Conservation (phyloP, 2,113 vertebrate genomes). For the Trematocara stigmaticum region DNA sequence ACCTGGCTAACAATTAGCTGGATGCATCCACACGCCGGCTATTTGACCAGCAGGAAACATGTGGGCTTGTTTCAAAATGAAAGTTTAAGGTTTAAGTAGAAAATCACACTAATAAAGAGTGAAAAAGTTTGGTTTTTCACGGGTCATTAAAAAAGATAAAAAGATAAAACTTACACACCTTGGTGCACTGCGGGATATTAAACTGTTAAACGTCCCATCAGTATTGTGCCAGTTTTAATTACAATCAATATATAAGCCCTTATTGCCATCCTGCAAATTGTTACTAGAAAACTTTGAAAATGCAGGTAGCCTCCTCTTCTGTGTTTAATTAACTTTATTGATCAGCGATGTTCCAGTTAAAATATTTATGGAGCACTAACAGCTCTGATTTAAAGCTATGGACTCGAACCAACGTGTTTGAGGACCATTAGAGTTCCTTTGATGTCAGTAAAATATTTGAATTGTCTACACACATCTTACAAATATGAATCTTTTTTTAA, state of each 20-base stretch:
- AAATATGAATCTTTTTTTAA: neutral
- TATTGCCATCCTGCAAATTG: neutral
- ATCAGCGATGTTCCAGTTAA: neutral
- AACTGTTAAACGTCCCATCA: neutral
- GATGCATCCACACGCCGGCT: neutral
- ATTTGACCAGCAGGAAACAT: neutral
- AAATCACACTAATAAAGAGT: neutral
- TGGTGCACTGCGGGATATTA: neutral
- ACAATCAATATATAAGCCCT: neutral
- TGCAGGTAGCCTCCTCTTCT: neutral
- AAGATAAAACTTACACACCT: neutral
- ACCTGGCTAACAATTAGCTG: neutral
- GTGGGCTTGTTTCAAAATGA: neutral
- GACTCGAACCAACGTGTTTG: neutral
- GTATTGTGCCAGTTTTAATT: neutral
- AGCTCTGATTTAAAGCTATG: neutral
- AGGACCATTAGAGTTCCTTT: neutral
- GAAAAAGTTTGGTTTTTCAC: neutral
- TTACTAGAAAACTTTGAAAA: neutral
- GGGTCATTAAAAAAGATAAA: neutral
- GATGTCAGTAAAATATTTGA: neutral
- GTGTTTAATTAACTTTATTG: slow-evolving; percentile 32
- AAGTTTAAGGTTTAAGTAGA: neutral
- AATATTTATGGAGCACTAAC: slow-evolving; percentile 11
- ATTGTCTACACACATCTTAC: neutral